Base-by-base conservation (phyloP, 2,113 vertebrate species). In the Nesogale talazaci region DNA sequence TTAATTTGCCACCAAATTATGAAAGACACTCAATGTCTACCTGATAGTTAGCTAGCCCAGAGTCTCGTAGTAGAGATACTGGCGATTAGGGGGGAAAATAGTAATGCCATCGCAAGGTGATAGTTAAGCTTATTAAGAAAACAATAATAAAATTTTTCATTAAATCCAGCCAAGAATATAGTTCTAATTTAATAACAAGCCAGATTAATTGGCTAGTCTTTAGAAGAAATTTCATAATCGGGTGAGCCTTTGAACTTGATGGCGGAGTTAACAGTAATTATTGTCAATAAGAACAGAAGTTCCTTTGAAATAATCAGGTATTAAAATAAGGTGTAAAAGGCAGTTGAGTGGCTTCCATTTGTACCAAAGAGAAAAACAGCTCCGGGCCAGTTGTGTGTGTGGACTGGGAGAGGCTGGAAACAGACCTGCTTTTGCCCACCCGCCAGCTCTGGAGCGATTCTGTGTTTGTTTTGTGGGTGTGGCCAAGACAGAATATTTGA, bases 261-360 rank as follows among this genome's bases (percentile, higher is more conserved):
- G 94, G 95, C 38, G 81, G 91, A 94, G 93, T 94, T 94, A 93
- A 86, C 95, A 86, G 95, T 95, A 96, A 96, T 97, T 96, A 97
- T 88, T 90, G 95, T 94, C 96, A 95, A 93, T 95, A 96, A 96
- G 93, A 94, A 88, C 93, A 93, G 95, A 94, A 95, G 94, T 81
- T 61, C 79, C 96, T 97, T 96, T 97, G 95, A 97, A 97, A 96
- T 94, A 95, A 93, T 91, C 86, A 95, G 85, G 85, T 91, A 86
- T 96, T 95, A 90, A 96, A 95, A 93, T 90, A 65, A 96, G 94
- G 95, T 81, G 91, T 88, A 92, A 94, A 94, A 52, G 70, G 96
- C 76, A 81, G 93, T 74, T 94, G 95, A 92, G 93, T 93, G 93
- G 91, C 79, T 96, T 94, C 93, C 93, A 94, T 96, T 95, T 94